Evolutionary conservation across 2,888 invertebrate genomes (phyloP).

Genomic region (Meloe dianella): DNA sequence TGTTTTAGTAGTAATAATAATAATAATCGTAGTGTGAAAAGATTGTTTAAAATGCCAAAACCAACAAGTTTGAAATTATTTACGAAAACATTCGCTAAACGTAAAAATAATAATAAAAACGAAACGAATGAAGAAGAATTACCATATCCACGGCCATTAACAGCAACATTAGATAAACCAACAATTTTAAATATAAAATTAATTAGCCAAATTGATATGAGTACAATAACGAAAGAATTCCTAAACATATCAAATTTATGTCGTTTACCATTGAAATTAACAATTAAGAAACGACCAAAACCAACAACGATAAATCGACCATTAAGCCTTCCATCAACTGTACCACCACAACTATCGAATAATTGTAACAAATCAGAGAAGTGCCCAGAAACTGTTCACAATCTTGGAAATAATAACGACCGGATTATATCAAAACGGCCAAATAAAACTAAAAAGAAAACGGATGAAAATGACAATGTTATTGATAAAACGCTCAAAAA

Average conservation of each 20-base stretch:
- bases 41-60: conserved; percentile 44
- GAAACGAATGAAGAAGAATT: conserved; percentile 38
- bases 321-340: conserved; percentile 39
- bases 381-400: conserved; percentile 45
- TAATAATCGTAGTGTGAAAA: conserved; percentile 15
- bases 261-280: conserved; percentile 48
- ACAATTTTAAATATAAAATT: conserved; percentile 62
- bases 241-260: conserved; percentile 59
- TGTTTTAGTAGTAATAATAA: not conserved
- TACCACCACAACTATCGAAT: not conserved
- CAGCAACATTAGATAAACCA: conserved; percentile 65
- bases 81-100: conserved; percentile 52
- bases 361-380: conserved; percentile 43
- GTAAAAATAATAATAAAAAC: conserved; percentile 36
- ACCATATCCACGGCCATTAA: conserved; percentile 59
- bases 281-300: conserved; percentile 38
- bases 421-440: conserved; percentile 23
- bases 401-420: conserved; percentile 35
- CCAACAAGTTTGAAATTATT: conserved; percentile 52
- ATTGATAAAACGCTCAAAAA: conserved; percentile 25
- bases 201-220: conserved; percentile 65
- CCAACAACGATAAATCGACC: conserved; percentile 41
- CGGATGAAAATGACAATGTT: conserved; percentile 26
- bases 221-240: conserved; percentile 63
- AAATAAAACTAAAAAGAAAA: conserved; percentile 33